Percentiles rank a stretch among this genome's conserved stretches.
Evolutionary conservation across 2,888 invertebrate species (phyloP).

Genomic region (Volucella bombylans): DNA sequence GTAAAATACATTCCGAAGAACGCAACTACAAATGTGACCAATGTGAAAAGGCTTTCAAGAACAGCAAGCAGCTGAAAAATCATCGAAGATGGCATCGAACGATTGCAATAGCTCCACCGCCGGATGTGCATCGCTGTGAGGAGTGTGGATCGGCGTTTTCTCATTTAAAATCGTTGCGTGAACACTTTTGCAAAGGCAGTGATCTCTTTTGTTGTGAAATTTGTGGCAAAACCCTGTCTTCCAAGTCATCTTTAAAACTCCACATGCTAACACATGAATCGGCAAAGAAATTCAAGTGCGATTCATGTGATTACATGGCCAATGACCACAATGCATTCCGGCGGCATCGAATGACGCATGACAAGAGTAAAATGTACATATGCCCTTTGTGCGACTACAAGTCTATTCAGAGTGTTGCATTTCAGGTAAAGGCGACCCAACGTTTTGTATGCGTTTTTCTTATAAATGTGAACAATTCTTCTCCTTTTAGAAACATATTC

Average conservation of each 20-base stretch:
- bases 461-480: neutral
- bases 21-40: conserved; percentile 85
- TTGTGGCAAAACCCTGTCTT: conserved; percentile 78
- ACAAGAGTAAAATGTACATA: conserved; percentile 89
- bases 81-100: conserved; percentile 87
- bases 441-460: neutral
- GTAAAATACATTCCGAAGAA: conserved; percentile 88
- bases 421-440: conserved; percentile 83
- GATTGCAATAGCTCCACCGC: conserved; percentile 51
- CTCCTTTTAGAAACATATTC: conserved; percentile 85
- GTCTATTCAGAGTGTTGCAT: conserved; percentile 90
- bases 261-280: conserved; percentile 83
- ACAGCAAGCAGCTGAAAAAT: conserved; percentile 89
- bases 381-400: conserved; percentile 91
- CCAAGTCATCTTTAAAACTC: conserved; percentile 83
- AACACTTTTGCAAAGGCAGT: conserved; percentile 84
- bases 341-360: conserved; percentile 89
- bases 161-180: conserved; percentile 82
- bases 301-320: conserved; percentile 88
- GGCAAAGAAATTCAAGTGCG: conserved; percentile 87
- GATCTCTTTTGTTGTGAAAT: conserved; percentile 84
- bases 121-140: conserved; percentile 82
- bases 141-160: conserved; percentile 80
- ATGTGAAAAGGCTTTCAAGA: conserved; percentile 91
- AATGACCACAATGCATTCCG: conserved; percentile 92